phyloP scores from a whole-genome alignment of 2,113 vertebrate genomes.

The Aspiorhynchus laticeps region DNA sequence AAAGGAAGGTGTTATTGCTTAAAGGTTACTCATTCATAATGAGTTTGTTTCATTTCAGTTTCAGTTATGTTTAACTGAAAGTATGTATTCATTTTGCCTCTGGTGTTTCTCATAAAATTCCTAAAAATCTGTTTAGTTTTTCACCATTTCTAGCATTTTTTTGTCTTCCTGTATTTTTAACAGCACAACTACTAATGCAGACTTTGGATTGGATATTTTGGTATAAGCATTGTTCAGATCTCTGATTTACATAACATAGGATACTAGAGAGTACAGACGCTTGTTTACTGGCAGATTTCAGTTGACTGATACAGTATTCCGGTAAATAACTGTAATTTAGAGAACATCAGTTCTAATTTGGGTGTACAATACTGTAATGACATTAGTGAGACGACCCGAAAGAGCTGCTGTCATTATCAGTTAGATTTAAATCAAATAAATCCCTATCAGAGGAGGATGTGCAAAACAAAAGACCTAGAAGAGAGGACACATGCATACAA shows the following conservation, averaged over 20 bases:
- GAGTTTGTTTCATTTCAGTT: background rate
- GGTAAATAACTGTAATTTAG: background rate
- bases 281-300: background rate
- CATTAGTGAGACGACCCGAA: background rate
- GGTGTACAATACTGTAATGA: background rate
- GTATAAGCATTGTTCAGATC: background rate
- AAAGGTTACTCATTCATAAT: background rate
- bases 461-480: slow-evolving; percentile 40
- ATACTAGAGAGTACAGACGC: background rate
- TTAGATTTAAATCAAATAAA: background rate
- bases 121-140: background rate
- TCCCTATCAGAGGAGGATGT: background rate
- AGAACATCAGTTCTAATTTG: background rate
- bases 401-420: background rate
- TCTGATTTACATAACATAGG: background rate
- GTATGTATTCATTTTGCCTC: background rate
- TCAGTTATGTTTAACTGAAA: background rate
- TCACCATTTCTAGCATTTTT: background rate
- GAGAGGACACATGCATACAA: slow-evolving; percentile 56
- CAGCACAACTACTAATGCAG: background rate
- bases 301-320: background rate
- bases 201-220: background rate
- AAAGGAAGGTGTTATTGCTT: background rate
- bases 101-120: background rate
- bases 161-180: background rate